phyloP scores from a whole-genome alignment of 2,797 vertebrate genomes.

The Aotus griseimembra region DNA sequence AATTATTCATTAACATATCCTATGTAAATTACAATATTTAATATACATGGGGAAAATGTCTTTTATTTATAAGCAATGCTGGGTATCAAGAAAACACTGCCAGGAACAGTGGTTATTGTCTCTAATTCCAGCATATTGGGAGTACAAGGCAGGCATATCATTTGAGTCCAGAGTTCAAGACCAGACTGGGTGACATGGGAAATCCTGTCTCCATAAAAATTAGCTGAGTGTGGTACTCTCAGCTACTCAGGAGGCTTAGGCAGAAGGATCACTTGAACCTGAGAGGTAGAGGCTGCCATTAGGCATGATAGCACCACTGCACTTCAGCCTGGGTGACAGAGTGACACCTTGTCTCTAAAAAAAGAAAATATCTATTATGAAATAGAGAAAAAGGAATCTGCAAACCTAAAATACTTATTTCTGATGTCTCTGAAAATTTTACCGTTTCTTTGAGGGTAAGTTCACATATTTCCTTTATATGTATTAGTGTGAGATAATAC shows the following conservation, averaged over 20 bases:
- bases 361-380: neutral
- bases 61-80: neutral
- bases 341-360: neutral
- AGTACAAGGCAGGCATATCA: neutral
- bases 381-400: neutral
- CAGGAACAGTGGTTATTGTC: neutral
- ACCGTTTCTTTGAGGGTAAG: slow-evolving; percentile 19
- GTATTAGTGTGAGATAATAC: neutral
- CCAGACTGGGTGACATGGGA: neutral
- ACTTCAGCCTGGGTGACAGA: neutral
- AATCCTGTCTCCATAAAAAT: neutral
- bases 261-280: neutral
- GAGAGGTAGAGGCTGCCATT: neutral
- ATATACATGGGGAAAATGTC: neutral
- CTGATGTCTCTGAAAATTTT: slow-evolving; percentile 17
- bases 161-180: neutral
- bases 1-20: neutral
- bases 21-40: slow-evolving; percentile 8
- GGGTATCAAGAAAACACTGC: neutral
- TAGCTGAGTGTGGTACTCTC: neutral
- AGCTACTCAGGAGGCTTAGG: neutral
- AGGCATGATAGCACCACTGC: neutral
- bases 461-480: neutral
- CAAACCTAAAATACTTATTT: slow-evolving; percentile 16
- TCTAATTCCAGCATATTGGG: neutral